Evolutionary conservation across 2,797 vertebrate genomes (phyloP).

Genomic region (Poecilia picta): DNA sequence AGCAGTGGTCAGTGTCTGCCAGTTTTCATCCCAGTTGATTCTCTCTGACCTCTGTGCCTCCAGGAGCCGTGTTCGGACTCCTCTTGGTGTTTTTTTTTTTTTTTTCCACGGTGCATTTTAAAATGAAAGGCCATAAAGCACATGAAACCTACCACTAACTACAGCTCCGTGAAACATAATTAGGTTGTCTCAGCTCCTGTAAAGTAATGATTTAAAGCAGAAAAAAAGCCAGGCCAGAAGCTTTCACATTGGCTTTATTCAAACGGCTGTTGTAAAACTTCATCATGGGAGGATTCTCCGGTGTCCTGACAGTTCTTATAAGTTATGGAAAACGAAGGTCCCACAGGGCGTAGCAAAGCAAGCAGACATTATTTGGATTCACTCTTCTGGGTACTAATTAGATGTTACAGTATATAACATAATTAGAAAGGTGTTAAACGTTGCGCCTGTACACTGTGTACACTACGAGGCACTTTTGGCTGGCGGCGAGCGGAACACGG

Average conservation of each 20-base stretch:
- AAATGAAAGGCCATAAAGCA: constrained; percentile 29
- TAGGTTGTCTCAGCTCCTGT: constrained; percentile 26
- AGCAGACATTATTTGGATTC: constrained; percentile 22
- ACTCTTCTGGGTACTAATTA: constrained; percentile 48
- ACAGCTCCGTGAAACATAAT: constrained; percentile 37
- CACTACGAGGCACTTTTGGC: constrained; percentile 42
- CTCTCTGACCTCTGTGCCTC: neutral
- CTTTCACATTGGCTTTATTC: constrained; percentile 77
- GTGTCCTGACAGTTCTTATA: constrained; percentile 81
- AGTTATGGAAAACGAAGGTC: constrained; percentile 69
- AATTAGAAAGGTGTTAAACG: constrained; percentile 43
- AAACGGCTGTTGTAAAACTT: constrained; percentile 66
- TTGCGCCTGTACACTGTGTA: constrained; percentile 40
- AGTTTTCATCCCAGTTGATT: neutral
- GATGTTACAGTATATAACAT: constrained; percentile 51
- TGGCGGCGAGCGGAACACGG: constrained; percentile 40
- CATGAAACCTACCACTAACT: constrained; percentile 51
- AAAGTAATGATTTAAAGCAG: constrained; percentile 38
- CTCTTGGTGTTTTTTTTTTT: neutral
- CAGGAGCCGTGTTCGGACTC: constrained; percentile 4
- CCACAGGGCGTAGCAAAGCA: constrained; percentile 43
- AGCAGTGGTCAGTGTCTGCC: neutral
- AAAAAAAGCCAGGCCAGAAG: constrained; percentile 27
- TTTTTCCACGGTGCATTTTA: neutral
- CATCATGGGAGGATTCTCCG: constrained; percentile 80